Base-by-base conservation (phyloP, 2,113 vertebrate genomes). In the Channa maculata region DNA sequence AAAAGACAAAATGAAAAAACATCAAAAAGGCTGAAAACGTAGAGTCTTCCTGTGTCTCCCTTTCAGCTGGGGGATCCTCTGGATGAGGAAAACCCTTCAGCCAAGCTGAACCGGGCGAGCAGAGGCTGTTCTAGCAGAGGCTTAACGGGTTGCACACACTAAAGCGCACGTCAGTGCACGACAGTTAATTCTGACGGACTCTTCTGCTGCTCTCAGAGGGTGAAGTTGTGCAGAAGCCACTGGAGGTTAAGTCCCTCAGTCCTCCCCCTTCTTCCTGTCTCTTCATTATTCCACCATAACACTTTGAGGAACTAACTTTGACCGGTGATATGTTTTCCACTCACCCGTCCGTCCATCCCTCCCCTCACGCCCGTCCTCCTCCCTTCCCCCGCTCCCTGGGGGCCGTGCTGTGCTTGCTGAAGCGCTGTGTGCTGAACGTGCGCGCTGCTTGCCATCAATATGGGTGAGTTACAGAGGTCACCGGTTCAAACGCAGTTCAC, bases 401-500 rank as follows among this genome's bases (percentile, higher is more conserved):
- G 88, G 92, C 86, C 80, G 83, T 33, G 84, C 76, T 79, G 60
- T 88, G 79, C 87, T 65, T 75, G 80, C 77, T 88, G 85, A 89
- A 84, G 86, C 80, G 79, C 75, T 89, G 80, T 82, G 87, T 73
- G 79, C 84, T 73, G 79, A 84, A 75, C 62, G 78, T 80, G 76
- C 44, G 80, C 48, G 15, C 70, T 74, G 89, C 43, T 75, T 75
- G 79, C 85, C 87, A 92, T 93, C 92, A 94, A 94, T 92, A 93
- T 76, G 89, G 90, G 92, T 92, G 92, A 90, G 90, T 93, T 92
- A 91, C 89, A 89, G 86, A 93, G 92, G 91, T 94, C 91, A 72
- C n/a, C 9, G 70, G 94, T 94, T 95, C 94, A 94, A 93, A 85
- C 46, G 81, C 85, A 91, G 92, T 92, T 92, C 94, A 94, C 82